Evolutionary conservation across 2,888 invertebrate genomes (phyloP).

Genomic region (Copidosoma aretas): DNA sequence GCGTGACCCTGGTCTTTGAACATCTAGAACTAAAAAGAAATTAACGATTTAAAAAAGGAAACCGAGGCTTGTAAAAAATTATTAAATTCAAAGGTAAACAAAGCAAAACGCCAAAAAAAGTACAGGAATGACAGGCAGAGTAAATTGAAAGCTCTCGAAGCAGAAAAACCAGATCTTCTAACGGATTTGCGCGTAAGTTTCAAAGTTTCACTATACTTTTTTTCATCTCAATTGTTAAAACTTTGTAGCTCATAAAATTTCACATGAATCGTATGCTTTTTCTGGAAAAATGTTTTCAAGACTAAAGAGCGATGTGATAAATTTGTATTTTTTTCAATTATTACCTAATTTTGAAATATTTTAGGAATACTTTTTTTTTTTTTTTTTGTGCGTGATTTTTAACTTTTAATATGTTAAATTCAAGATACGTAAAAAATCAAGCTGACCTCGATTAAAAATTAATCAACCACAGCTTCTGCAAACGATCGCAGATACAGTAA

Average conservation of each 20-base stretch:
- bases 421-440: conserved; percentile 21
- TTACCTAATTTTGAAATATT: too few species aligned
- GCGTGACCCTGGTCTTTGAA: conserved; percentile 15
- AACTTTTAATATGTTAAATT: background rate
- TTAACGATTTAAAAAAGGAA: background rate
- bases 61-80: background rate
- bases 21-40: conserved; percentile 2
- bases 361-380: background rate
- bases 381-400: background rate
- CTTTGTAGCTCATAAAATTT: too few species aligned
- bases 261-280: too few species aligned
- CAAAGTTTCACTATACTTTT: too few species aligned
- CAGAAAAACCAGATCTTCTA: background rate
- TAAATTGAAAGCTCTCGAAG: background rate
- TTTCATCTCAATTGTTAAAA: too few species aligned
- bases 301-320: too few species aligned
- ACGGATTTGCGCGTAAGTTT: background rate
- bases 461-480: conserved; percentile 49
- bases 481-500: conserved; percentile 18
- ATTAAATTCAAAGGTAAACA: background rate
- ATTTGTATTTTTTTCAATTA: too few species aligned
- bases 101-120: background rate
- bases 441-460: conserved; percentile 49
- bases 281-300: too few species aligned
- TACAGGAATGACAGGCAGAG: background rate